Conservation (phyloP, 1,140 invertebrate genomes). For the Aphidius gifuensis region DNA sequence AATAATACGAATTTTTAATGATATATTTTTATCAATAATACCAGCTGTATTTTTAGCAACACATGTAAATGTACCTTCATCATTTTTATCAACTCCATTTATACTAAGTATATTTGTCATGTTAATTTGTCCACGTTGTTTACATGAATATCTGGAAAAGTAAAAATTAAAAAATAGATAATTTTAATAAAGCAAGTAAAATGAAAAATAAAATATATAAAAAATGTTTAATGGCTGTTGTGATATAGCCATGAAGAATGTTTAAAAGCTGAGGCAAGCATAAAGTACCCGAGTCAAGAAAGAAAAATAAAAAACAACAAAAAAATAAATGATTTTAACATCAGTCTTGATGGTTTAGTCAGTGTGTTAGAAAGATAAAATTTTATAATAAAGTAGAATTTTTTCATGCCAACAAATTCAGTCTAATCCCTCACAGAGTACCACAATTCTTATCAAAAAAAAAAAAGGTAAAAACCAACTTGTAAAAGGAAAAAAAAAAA, state of each 20-base stretch:
- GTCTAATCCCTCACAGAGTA: no score
- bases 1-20: conserved; percentile 57
- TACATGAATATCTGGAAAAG: conserved; percentile 39
- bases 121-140: conserved; percentile 43
- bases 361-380: background rate
- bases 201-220: no score
- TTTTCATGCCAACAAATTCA: no score
- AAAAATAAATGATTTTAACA: no score
- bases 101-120: conserved; percentile 42
- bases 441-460: background rate
- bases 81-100: conserved; percentile 35
- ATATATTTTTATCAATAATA: conserved; percentile 70
- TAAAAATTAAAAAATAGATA: no score
- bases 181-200: no score
- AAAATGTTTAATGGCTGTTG: no score
- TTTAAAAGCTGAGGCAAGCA: no score
- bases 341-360: background rate
- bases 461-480: background rate
- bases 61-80: conserved; percentile 78
- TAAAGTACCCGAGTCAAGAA: no score
- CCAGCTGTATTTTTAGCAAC: conserved; percentile 80
- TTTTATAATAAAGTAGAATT: no score
- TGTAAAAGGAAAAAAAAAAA: background rate
- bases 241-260: no score
- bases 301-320: no score